These are phyloP conservation scores for Sebastes dallii DNA, from an alignment of 2,797 vertebrate genomes.

Conservation along the genomic window DNA sequence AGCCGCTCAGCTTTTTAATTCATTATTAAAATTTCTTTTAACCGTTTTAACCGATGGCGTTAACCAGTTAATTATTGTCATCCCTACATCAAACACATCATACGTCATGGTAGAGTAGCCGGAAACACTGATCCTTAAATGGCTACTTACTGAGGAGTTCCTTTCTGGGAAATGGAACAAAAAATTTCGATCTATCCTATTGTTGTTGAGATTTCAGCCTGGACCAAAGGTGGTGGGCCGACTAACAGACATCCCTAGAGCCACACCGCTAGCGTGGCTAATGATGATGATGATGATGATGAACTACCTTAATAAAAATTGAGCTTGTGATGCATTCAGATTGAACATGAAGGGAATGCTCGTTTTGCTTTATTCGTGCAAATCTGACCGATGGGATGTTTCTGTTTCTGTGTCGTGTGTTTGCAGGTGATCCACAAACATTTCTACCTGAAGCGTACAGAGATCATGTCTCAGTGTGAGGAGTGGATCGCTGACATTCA, in stretches of 20 bases:
- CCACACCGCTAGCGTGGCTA: background rate
- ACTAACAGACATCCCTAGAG: background rate
- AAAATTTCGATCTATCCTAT: too few species aligned
- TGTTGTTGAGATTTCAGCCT: background rate
- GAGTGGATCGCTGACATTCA: constrained; percentile 99
- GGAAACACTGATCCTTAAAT: too few species aligned
- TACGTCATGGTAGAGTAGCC: too few species aligned
- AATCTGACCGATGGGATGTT: background rate
- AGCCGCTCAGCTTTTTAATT: too few species aligned
- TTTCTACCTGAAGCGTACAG: constrained; percentile 96
- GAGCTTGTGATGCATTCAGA: background rate
- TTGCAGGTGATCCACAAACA: constrained; percentile 97
- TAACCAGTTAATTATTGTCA: too few species aligned
- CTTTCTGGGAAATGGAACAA: too few species aligned
- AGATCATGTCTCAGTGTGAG: constrained; percentile 98
- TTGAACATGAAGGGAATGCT: background rate
- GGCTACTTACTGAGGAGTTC: too few species aligned
- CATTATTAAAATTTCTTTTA: too few species aligned
- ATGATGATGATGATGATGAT: background rate
- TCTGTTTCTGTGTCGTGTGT: background rate
- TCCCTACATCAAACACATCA: too few species aligned
- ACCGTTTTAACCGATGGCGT: too few species aligned
- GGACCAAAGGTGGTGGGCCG: background rate
- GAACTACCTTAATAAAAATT: background rate
- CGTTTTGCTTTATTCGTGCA: background rate